Percentiles rank a stretch among this genome's conserved stretches.
Evolutionary conservation across 2,888 invertebrate genomes (phyloP).

Genomic region (Callyntrura sp.): DNA sequence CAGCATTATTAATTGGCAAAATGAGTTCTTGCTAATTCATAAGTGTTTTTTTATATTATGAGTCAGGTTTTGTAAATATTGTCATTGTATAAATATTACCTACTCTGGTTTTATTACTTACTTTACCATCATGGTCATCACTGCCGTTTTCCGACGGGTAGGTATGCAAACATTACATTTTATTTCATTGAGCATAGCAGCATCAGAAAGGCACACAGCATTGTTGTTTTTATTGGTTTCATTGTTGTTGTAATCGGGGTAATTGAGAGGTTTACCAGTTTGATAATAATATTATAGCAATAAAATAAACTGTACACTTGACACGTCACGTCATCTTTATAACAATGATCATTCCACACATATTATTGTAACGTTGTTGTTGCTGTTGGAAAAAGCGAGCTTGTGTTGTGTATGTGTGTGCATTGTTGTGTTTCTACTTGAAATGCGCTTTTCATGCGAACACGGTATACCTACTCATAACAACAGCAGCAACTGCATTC

Average conservation of each 20-base stretch:
- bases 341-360: neutral
- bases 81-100: neutral
- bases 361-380: neutral
- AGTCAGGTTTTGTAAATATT: neutral
- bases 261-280: constrained; percentile 16
- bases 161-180: neutral
- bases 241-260: constrained; percentile 22
- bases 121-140: neutral
- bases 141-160: too few species aligned
- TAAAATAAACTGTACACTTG: neutral
- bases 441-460: constrained; percentile 5
- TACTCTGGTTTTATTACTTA: constrained; percentile 19
- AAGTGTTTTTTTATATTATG: neutral
- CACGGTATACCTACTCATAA: neutral
- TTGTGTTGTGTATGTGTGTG: neutral
- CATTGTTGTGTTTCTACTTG: neutral
- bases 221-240: constrained; percentile 32
- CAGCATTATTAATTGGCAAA: constrained; percentile 22
- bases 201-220: neutral
- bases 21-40: neutral
- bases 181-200: constrained; percentile 15
- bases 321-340: constrained; percentile 31
- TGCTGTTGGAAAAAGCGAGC: constrained; percentile 2
- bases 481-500: neutral
- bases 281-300: constrained; percentile 1